Evolutionary conservation across 2,888 invertebrate species (phyloP), one percentile per base, ranked within the genome.

Genomic region (Tiliacea aurago): DNA sequence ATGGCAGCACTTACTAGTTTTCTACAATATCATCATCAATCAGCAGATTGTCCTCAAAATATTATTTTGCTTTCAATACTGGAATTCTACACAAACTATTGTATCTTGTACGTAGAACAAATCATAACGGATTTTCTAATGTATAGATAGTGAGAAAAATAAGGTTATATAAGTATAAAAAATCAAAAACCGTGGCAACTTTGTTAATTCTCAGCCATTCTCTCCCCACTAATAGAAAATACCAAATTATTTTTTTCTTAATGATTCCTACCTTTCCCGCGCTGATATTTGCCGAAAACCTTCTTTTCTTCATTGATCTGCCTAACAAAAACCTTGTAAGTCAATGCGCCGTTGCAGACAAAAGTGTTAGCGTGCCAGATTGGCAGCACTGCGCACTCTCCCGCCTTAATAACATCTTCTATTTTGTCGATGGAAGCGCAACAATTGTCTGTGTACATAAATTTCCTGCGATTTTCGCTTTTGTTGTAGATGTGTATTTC

Each of bases 401-500:
- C 75, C 4, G 85, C 81, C 0, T 76, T 77, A 65, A 92, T 87
- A 33, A 94, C 86, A 0, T 91, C 90, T 0, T 83, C 70, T 3
- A 92, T 23, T 0, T 89, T 69, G 2, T 84, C 90, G 4, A 20
- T 76, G 13, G 83, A 71, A 0, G 94, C 89, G 3, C 78, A 77
- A 69, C 95, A 95, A 20, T 76, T 78, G 53, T 93, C 93, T 0
- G 67, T 64, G 63, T 86, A 93, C 0, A 81, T 79, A 61, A 85
- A 94, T 70, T 94, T 95, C 51, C 93, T 91, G 1, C 91, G 89
- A 0, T 91, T 91, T 45, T 93, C 85, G 0, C 81, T 85, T 84
- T 95, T 95, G 61, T 95, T 92, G 76, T 92, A 96, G 2, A 95
- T 73, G 11, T 95, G 93, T 1, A 95, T 79, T 76, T 95, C 93